Evolutionary conservation across 1,140 invertebrate genomes (phyloP), one percentile per base, ranked within the genome.

Genomic region (Leptoteleia sp.): DNA sequence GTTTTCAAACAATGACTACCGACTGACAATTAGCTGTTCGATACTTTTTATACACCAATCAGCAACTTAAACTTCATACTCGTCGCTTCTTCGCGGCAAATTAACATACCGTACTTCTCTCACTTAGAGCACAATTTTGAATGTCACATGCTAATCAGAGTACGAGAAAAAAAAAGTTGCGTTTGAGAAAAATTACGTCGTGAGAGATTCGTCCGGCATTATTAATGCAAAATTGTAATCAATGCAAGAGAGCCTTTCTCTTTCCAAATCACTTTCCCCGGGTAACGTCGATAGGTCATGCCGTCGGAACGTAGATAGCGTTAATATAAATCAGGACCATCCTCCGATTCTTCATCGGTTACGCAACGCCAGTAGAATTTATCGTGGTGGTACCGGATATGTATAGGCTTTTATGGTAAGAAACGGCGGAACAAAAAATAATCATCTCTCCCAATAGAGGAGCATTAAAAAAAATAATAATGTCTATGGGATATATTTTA

Each of bases 181-280:
- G 25, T 45, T 45, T 55, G 61, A 45, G 11, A 35, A 54, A 57
- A 57, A 33, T 57, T 1, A 54, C 33, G 16, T 9, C 8, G 0
- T 7, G 8, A 15, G 22, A 50, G 19, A 31, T 35, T 35, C 38
- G 35, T 3, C 5, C 4, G 9, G 8, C 33, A 35, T 73, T 73
- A 64, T 64, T 80, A 62, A 80, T 59, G 47, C 73, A 54, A 81
- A 73, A 72, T 50, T 43, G 59, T 57, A 65, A 61, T 38, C 25
- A 68, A 80, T 48, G 65, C 37, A 71, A 73, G 54, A 78, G 61
- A 78, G 76, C 77, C 81, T 85, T 84, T 86, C 83, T 85, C 83
- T 82, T 84, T 86, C 47, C 61, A 31, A 80, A 84, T 81, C 62
- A 81, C 83, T 87, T 87, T 86, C 85, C 62, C 80, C 75, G 25